Evolutionary conservation across 2,113 vertebrate genomes (phyloP).

Genomic region (Oncorhynchus tshawytscha): DNA sequence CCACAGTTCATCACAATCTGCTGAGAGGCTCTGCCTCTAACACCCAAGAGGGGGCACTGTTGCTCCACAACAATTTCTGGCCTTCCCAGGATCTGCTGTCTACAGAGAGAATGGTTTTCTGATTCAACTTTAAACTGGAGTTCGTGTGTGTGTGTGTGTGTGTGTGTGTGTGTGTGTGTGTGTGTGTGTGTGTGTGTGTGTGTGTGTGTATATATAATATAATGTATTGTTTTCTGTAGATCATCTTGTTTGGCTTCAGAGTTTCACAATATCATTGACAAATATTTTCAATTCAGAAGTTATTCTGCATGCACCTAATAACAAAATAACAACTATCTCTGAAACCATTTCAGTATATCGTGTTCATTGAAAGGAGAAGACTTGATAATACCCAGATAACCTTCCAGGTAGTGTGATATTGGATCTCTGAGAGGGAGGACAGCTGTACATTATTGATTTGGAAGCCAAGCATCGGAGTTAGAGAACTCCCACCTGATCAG

Average conservation of each 20-base stretch:
- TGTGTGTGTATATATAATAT: background rate
- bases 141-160: background rate
- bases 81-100: background rate
- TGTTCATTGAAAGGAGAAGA: background rate
- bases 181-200: no score
- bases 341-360: background rate
- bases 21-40: background rate
- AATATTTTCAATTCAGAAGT: background rate
- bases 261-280: background rate
- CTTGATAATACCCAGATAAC: background rate
- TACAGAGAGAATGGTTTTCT: background rate
- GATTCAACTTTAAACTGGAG: background rate
- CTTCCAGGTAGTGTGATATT: background rate
- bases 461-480: constrained; percentile 48
- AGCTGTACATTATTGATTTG: constrained; percentile 62
- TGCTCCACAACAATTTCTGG: constrained; percentile 12
- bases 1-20: background rate
- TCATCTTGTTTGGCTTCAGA: no score
- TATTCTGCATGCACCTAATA: background rate
- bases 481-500: constrained; percentile 50
- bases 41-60: constrained; percentile 45
- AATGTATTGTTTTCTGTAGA: background rate
- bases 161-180: background rate
- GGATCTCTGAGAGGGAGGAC: background rate
- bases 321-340: constrained; percentile 19